phyloP scores from a whole-genome alignment of 2,113 vertebrate species.

The Dicentrarchus labrax region DNA sequence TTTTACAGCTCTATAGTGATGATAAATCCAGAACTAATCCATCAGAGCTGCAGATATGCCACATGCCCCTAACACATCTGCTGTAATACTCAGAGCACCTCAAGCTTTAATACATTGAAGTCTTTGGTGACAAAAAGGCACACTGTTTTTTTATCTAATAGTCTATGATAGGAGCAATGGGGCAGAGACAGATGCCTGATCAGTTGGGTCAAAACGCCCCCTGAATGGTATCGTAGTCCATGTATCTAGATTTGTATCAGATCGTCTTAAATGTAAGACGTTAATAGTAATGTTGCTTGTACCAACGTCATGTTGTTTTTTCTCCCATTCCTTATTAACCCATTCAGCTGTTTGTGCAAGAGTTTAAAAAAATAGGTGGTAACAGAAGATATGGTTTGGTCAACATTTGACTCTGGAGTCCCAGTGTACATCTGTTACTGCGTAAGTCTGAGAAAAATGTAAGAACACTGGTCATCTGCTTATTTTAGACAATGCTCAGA shows the following conservation, averaged over 20 bases:
- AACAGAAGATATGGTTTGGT: background rate
- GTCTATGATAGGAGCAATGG: background rate
- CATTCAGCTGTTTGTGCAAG: constrained; percentile 36
- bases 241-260: no score
- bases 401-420: background rate
- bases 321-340: constrained; percentile 30
- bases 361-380: constrained; percentile 41
- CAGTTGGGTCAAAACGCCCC: background rate
- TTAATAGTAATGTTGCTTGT: background rate
- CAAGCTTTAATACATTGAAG: background rate
- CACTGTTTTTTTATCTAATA: background rate
- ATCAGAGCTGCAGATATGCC: background rate
- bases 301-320: constrained; percentile 56
- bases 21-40: background rate
- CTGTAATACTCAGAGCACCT: background rate
- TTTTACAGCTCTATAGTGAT: background rate
- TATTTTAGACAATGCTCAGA: no score
- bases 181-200: constrained; percentile 14
- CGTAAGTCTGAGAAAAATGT: background rate
- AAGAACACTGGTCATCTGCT: background rate
- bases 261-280: background rate
- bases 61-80: background rate
- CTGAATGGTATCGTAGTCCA: no score
- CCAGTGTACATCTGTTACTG: no score
- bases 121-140: background rate